Conservation (phyloP, 1,140 invertebrate genomes). For the Brachionus asplanchnoidis region DNA sequence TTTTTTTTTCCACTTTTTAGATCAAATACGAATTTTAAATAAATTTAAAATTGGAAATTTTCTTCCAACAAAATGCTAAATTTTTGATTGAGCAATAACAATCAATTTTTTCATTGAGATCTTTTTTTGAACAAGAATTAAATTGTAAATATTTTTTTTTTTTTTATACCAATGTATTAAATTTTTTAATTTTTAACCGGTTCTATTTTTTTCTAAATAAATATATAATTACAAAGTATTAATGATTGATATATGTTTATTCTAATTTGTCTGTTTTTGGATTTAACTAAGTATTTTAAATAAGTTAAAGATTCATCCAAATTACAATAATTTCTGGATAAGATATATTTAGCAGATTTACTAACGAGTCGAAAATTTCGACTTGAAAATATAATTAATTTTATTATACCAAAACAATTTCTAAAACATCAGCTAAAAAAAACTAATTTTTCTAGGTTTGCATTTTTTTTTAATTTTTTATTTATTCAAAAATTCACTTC, state of each 20-base stretch:
- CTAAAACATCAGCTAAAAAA: too few species aligned
- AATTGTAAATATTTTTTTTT: not conserved
- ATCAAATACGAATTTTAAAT: not conserved
- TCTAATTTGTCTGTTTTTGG: not conserved
- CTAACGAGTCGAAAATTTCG: not conserved
- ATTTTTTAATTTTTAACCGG: not conserved
- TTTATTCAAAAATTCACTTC: too few species aligned
- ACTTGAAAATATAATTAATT: too few species aligned
- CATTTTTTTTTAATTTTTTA: too few species aligned
- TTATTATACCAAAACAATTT: too few species aligned
- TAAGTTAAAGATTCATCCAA: not conserved
- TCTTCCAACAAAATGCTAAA: not conserved
- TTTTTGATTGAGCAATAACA: not conserved
- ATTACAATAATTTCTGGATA: not conserved
- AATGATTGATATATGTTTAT: not conserved
- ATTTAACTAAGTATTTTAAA: not conserved
- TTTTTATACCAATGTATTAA: not conserved
- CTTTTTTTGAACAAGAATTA: not conserved
- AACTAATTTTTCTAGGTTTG: too few species aligned
- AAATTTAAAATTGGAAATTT: not conserved
- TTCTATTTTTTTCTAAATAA: not conserved
- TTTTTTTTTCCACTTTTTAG: not conserved
- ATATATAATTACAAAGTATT: not conserved
- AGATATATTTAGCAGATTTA: not conserved
- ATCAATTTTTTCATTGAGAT: not conserved